Base-by-base conservation (phyloP, 2,888 invertebrate genomes). In the Meloe dianella region DNA sequence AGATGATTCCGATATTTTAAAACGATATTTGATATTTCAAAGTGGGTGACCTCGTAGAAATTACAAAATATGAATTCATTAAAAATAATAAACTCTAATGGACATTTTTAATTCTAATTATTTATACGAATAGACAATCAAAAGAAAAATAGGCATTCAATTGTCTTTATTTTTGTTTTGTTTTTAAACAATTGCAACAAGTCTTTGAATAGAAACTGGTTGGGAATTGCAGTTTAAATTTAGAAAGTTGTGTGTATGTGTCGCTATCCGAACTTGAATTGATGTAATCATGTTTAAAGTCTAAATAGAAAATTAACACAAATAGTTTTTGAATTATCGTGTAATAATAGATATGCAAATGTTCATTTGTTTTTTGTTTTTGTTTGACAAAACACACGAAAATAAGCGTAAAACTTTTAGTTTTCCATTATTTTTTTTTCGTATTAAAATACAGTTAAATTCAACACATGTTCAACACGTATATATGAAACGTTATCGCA, bases 181-280 rank as follows among this genome's bases (percentile, higher is more conserved):
- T n/a, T 22, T 22, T 10, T 22, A 27, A 54, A 54, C 24, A 54
- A 54, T 54, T 27, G 22, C 22, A 12, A 14, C 54, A 54, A 54
- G 24, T 24, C 24, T 54, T 24, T 54, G 24, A 27, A 54, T 54
- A 22, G 54, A 27, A 54, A 54, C 54, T 54, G 24, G 54, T 54
- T 54, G 54, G 54, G 54, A 54, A 54, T 54, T 54, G 54, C 54
- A 54, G 54, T 54, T n/a, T 54, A 54, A 54, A 24, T 54, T 54
- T 54, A 54, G 54, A 54, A 54, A 54, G 54, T 54, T 22, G 22
- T 22, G 22, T 22, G 41, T 41, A 32, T 32, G 35, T 35, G 35
- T 14, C 9, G 30, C 9, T 47, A 24, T 51, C 12, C 54, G 54
- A 54, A 54, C 54, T 54, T 54, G 51, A 51, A 51, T 51, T 51